Evolutionary conservation across 2,113 vertebrate species (phyloP), one percentile per base, ranked within the genome.

Genomic region (Salvelinus sp.): DNA sequence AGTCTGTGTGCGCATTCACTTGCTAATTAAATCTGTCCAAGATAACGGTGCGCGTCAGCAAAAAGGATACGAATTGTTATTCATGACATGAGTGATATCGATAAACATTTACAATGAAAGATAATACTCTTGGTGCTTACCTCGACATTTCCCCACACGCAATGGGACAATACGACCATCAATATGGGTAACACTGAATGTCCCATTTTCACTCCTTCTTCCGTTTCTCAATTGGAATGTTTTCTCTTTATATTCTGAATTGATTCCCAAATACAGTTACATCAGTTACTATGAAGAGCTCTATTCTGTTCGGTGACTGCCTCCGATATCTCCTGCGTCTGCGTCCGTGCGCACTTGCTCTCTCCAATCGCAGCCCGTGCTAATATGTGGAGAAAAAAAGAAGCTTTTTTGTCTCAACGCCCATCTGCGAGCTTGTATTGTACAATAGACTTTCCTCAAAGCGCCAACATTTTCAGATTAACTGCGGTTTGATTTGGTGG

Each of bases 171-270:
- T 33, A 89, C 81, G 70, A 90, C 87, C 88, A 93, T 79, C 82
- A 91, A 76, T 73, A 90, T 63, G 70, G 88, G 84, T 73, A 91
- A 85, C 84, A 83, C 88, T 79, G 80, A 90, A 87, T 77, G 90
- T 88, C 89, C 92, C 92, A 93, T 93, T 88, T 89, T 90, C 76
- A 85, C 78, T 66, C 76, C 78, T 82, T 79, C 80, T 76, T 83
- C n/a, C 60, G 69, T 77, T 54, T 82, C 75, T 75, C 62, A 78
- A 75, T 82, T 69, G 70, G 88, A 77, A 25, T 28, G 82, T 57
- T 30, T 86, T 77, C 73, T 71, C 79, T 63, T 77, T 82, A 65
- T n/a, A 82, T 58, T 63, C 74, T 79, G 84, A 65, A 69, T 63
- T 82, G 86, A 63, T 72, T 87, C 83, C 87, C 80, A 62, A 80